Evolutionary conservation across 1,140 invertebrate genomes (phyloP).

Genomic region (Eriocheir sinensis): DNA sequence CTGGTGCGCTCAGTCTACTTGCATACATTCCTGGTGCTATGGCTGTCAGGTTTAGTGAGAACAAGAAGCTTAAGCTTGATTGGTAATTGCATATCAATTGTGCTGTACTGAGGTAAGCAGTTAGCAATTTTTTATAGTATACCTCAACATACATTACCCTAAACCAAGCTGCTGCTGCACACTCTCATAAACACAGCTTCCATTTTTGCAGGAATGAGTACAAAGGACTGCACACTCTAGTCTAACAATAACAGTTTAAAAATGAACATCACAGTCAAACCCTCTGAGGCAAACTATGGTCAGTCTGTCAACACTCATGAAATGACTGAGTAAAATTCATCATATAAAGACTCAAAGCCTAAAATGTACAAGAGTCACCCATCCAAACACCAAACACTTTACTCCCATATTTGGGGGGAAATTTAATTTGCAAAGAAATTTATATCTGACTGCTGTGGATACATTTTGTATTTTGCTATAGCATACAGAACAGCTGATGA

Average conservation of each 20-base stretch:
- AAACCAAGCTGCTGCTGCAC: background rate
- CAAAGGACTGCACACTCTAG: background rate
- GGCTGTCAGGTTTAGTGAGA: background rate
- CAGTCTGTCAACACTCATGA: conserved; percentile 2
- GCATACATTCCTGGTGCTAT: background rate
- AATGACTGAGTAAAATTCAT: conserved; percentile 10
- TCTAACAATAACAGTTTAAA: background rate
- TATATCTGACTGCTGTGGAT: background rate
- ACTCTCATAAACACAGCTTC: background rate
- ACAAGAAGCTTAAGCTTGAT: too few species aligned
- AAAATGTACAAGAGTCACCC: background rate
- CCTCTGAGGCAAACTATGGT: background rate
- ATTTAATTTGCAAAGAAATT: background rate
- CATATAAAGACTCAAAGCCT: background rate
- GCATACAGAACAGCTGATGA: too few species aligned
- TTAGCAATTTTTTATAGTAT: background rate
- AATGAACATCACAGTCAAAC: conserved; percentile 15
- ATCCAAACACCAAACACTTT: background rate
- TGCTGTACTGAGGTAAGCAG: background rate
- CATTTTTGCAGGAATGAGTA: background rate
- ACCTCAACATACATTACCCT: too few species aligned
- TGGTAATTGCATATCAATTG: too few species aligned
- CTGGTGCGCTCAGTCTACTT: background rate
- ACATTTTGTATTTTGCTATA: background rate
- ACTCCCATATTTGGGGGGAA: background rate